phyloP scores from a whole-genome alignment of 2,113 vertebrate genomes.

The Psittacara wagleri region DNA sequence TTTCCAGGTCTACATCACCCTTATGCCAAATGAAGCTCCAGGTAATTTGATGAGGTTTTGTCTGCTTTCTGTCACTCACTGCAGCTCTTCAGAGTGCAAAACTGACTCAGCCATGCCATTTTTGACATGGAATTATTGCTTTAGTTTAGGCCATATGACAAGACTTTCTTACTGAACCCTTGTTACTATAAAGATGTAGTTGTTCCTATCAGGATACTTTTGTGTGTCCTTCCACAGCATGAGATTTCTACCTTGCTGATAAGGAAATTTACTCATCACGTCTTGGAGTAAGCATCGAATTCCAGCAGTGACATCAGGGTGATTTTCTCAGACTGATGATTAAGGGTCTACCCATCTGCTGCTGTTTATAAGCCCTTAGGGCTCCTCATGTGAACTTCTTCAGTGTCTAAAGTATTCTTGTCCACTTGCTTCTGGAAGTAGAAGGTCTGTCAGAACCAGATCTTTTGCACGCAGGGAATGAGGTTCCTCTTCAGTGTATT shows the following conservation, averaged over 20 bases:
- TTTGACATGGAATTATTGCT: neutral
- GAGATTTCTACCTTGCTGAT: neutral
- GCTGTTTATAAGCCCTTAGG: neutral
- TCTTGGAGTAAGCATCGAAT: neutral
- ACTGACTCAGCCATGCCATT: neutral
- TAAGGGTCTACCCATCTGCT: slow-evolving; percentile 14
- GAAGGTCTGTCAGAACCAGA: neutral
- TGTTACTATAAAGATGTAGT: neutral
- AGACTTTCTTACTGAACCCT: neutral
- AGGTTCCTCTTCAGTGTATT: neutral
- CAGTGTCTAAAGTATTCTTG: neutral
- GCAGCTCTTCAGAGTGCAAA: neutral
- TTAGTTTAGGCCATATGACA: neutral
- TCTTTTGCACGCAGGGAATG: neutral
- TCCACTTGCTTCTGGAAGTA: neutral
- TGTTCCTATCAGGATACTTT: neutral
- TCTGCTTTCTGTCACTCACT: neutral
- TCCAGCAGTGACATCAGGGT: neutral
- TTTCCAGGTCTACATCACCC: neutral
- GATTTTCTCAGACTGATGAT: slow-evolving; percentile 23
- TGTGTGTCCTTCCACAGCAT: neutral
- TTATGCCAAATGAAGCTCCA: neutral
- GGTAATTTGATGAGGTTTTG: neutral
- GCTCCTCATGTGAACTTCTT: neutral
- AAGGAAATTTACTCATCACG: neutral